Conservation (phyloP, 2,797 vertebrate genomes). For the Catostomus latipinnis region DNA sequence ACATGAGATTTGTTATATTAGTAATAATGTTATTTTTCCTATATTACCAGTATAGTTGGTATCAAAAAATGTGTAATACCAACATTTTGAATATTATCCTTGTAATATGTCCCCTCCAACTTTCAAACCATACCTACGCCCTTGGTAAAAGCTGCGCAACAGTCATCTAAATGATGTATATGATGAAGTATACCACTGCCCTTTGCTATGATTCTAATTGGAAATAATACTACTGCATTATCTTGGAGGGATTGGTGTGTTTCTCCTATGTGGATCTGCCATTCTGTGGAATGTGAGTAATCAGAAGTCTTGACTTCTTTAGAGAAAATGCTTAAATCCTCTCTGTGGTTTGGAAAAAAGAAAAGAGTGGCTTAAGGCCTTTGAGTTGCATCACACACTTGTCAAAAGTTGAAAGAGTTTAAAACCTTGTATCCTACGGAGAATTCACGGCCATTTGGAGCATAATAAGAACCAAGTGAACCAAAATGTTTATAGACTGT, state of each 20-base stretch:
- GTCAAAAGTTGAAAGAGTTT: conserved; percentile 25
- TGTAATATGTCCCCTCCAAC: too few species aligned
- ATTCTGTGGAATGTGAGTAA: conserved; percentile 45
- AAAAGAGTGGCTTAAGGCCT: conserved; percentile 20
- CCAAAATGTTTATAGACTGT: background rate
- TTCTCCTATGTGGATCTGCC: conserved; percentile 33
- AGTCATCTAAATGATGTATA: background rate
- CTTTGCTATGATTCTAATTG: conserved; percentile 53
- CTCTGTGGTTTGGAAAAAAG: conserved; percentile 35
- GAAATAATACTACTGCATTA: conserved; percentile 24
- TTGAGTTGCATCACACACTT: conserved; percentile 7
- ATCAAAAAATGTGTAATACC: too few species aligned
- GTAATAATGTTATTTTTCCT: too few species aligned
- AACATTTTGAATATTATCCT: too few species aligned
- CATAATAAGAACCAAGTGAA: background rate
- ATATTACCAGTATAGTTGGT: too few species aligned
- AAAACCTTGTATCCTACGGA: conserved; percentile 1
- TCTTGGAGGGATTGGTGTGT: conserved; percentile 35
- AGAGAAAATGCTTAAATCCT: conserved; percentile 40
- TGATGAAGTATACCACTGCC: conserved; percentile 1
- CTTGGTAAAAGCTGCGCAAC: background rate
- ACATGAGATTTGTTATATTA: too few species aligned
- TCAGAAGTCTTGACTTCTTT: conserved; percentile 25
- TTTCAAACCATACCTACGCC: background rate
- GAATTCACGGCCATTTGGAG: conserved; percentile 28